phyloP scores from a whole-genome alignment of 1,140 invertebrate species.

The Charaxes varanes region DNA sequence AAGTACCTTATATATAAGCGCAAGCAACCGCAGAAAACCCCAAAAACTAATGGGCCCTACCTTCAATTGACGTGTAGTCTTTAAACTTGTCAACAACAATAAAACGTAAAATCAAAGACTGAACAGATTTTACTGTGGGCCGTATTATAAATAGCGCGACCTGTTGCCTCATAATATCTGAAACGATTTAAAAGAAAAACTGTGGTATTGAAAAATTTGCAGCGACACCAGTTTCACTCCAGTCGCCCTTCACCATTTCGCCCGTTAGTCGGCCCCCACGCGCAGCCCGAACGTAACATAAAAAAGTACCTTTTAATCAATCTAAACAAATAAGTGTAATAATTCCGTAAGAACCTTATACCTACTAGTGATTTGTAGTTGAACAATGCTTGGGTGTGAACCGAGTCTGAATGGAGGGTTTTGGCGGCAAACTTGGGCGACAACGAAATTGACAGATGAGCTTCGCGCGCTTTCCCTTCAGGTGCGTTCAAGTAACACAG shows the following conservation, averaged over 20 bases:
- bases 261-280: constrained; percentile 55
- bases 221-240: constrained; percentile 41
- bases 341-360: constrained; percentile 16
- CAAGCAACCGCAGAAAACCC: too few species aligned
- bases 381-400: constrained; percentile 54
- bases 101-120: constrained; percentile 14
- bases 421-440: constrained; percentile 51
- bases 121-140: constrained; percentile 15
- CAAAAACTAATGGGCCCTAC: too few species aligned
- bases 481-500: constrained; percentile 60
- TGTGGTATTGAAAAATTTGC: constrained; percentile 52
- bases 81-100: too few species aligned
- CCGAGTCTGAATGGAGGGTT: constrained; percentile 44
- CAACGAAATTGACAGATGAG: constrained; percentile 59
- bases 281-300: constrained; percentile 23
- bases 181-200: constrained; percentile 55
- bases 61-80: constrained; percentile 3
- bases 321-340: constrained; percentile 4
- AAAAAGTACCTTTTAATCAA: constrained; percentile 21
- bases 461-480: constrained; percentile 60
- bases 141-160: constrained; percentile 47
- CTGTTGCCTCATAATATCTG: constrained; percentile 46
- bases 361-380: constrained; percentile 30
- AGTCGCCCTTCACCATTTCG: constrained; percentile 59
- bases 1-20: too few species aligned